These are phyloP conservation scores for Drosophila maculinotata DNA, from an alignment of 2,888 invertebrate genomes.

Conservation along the genomic window DNA sequence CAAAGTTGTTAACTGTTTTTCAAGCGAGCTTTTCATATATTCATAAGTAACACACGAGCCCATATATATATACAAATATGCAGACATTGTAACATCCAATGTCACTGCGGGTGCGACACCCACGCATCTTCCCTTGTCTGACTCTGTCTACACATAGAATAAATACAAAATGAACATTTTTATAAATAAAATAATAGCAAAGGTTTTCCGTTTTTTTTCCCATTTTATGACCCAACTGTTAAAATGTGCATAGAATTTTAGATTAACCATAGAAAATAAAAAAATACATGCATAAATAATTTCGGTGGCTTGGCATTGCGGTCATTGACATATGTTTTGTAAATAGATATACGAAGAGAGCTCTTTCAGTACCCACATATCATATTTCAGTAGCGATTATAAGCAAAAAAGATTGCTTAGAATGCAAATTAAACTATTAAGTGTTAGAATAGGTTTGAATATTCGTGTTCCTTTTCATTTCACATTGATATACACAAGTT, in stretches of 20 bases:
- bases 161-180: slow-evolving; percentile 35
- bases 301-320: slow-evolving; percentile 7
- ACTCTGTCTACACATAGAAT: slow-evolving; percentile 5
- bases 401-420: neutral
- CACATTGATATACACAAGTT: too few species aligned
- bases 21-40: slow-evolving; percentile 52
- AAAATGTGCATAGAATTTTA: slow-evolving; percentile 16
- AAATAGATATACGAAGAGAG: neutral
- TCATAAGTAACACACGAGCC: slow-evolving; percentile 34
- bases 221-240: slow-evolving; percentile 2
- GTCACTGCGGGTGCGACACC: slow-evolving; percentile 15
- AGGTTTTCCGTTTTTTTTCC: slow-evolving; percentile 11
- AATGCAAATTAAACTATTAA: too few species aligned
- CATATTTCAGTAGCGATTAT: neutral
- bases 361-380: too few species aligned
- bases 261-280: slow-evolving; percentile 6
- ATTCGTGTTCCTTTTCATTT: too few species aligned
- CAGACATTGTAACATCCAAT: neutral
- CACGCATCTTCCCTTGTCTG: neutral
- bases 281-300: slow-evolving; percentile 1
- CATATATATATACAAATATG: slow-evolving; percentile 1
- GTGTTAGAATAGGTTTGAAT: too few species aligned
- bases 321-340: slow-evolving; percentile 5
- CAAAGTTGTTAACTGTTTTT: slow-evolving; percentile 51
- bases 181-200: slow-evolving; percentile 8